phyloP scores from a whole-genome alignment of 2,113 vertebrate species.

The Phylloscopus whistleri region DNA sequence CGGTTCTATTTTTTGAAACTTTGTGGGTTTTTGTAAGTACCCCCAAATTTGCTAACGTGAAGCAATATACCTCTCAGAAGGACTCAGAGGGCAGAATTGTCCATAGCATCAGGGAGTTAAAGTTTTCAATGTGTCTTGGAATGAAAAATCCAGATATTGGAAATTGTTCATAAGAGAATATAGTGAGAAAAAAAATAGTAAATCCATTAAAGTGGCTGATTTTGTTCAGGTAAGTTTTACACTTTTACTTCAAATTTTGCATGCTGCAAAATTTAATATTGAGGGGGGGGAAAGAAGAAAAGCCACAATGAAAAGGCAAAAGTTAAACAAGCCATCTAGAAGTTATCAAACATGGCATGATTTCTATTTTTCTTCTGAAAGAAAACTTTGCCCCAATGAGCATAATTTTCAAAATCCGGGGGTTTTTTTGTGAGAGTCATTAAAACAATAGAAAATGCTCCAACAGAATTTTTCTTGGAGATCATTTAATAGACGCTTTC shows the following conservation, averaged over 20 bases:
- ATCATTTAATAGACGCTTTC: neutral
- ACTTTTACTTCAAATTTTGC: neutral
- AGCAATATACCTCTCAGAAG: neutral
- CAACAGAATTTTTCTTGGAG: neutral
- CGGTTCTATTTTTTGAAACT: neutral
- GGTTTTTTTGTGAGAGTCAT: neutral
- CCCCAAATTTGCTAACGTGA: neutral
- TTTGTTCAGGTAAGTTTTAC: neutral
- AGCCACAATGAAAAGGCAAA: neutral
- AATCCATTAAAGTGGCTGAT: neutral
- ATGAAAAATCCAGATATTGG: neutral
- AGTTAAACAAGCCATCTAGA: neutral
- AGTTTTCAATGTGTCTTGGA: neutral
- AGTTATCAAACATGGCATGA: neutral
- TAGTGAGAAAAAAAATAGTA: neutral
- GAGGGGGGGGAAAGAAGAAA: neutral
- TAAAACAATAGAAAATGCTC: neutral
- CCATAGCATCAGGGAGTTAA: neutral
- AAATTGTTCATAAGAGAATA: neutral
- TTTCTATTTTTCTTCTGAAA: neutral
- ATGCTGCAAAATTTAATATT: neutral
- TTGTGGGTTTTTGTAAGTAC: neutral
- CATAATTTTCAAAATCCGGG: neutral
- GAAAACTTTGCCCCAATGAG: neutral
- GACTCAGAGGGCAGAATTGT: accelerated